Evolutionary conservation across 2,797 vertebrate genomes (phyloP), one percentile per base, ranked within the genome.

Genomic region (Epinephelus coioides): DNA sequence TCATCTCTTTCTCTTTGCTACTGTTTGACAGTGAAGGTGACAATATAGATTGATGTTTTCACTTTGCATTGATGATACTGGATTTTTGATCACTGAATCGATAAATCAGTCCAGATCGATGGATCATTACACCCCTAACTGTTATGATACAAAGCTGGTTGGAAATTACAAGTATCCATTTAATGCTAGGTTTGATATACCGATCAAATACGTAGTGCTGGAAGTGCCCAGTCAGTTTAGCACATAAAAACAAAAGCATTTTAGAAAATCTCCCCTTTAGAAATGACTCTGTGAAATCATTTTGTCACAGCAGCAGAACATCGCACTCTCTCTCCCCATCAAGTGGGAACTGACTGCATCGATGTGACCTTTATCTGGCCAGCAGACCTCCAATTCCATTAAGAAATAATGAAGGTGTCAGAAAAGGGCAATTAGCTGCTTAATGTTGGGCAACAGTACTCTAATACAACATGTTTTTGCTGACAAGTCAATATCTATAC

Each of bases 341-440:
- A 76, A 73, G 78, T 21, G 77, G 61, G 70, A 19, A 76, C 77
- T 19, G 73, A 61, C 78, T 76, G 78, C 79, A 85, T 92, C 70
- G 81, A 87, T 67, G 86, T 88, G 91, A 93, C 91, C 93, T 94
- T 94, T 92, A 81, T 88, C 76, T 75, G 80, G 84, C 86, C 84
- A 84, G 79, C 89, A 86, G 85, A 88, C 91, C 90, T 92, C 88
- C 86, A 71, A 34, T 91, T 92, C 91, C 90, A 93, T 93, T 91
- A 92, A 84, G 85, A 80, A 91, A 92, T 94, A 94, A 95, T 95
- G 91, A 90, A 94, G 88, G 90, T 91, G 90, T 94, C 91, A 84
- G 92, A 92, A 91, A 94, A 92, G 93, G 92, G 87, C 93, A 92
- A 94, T 95, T 95, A 95, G 91, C 88, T 93, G 82, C 92, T 76